Base-by-base conservation (phyloP, 2,888 invertebrate genomes). In the Caenorhabditis sp. region DNA sequence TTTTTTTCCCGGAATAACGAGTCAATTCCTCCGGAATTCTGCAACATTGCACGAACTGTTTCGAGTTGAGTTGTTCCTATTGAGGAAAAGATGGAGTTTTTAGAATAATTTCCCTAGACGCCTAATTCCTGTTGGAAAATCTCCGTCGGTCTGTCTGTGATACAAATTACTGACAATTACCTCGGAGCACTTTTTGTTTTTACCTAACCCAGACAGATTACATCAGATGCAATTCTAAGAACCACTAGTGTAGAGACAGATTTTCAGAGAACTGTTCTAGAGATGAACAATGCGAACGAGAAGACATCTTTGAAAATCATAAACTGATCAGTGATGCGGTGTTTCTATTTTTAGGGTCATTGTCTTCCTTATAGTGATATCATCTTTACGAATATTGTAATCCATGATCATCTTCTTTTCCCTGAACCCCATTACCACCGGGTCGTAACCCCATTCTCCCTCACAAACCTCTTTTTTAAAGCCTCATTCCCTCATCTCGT, bases 1-100 rank as follows among this genome's bases (percentile, higher is more conserved):
- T 24, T 44, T 70, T 38, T 76, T 70, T 70, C 68, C 76, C 76
- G 76, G 68, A 68, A 68, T 68, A 66, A 24, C 68, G 59, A 76
- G 68, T 76, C 76, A 76, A 73, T 28, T 47, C 31, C 35, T 58
- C 38, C 64, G 26, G 41, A 41, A 28, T 44, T 63, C 56, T 75
- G 64, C 64, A 44, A 22, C 19, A 58, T 56, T 51, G 63, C 75
- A 75, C 74, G 73, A 49, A 63, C 26, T 6, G 16, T 56, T 56
- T 31, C 31, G 14, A 26, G 24, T 26, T 28, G 28, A 47, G 44
- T 44, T 26, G 61, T 38, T 41, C 41, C n/a, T 24, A 0, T 61
- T 31, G 28, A 28, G 14, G 24, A 54, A 54, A 19, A 7, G 26
- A 24, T 14, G 12, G 28, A 12, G 16, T 41, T 41, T 41, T 16